These are phyloP conservation scores for Orthonychiurus folsomi DNA, from an alignment of 2,888 invertebrate genomes.

Conservation along the genomic window DNA sequence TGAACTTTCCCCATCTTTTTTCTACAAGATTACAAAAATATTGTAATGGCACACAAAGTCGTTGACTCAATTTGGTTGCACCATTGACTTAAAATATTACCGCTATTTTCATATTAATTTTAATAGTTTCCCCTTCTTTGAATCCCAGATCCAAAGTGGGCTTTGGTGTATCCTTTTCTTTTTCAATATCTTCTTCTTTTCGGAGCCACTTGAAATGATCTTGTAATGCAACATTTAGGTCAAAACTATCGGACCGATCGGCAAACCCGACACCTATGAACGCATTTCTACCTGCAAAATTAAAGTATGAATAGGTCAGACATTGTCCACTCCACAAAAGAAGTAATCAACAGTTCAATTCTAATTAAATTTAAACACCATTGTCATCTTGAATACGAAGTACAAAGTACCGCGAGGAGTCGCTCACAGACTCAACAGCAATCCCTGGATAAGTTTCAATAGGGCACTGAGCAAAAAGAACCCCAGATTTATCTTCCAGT, in stretches of 20 bases:
- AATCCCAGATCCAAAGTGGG: constrained; percentile 88
- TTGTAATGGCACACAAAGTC: neutral
- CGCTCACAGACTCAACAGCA: constrained; percentile 89
- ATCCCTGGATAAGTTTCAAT: constrained; percentile 91
- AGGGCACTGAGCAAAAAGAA: constrained; percentile 92
- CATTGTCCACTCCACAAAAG: no score
- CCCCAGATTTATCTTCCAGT: constrained; percentile 92
- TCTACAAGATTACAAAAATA: constrained; percentile 52
- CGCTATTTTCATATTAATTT: constrained; percentile 97
- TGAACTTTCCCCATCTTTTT: constrained; percentile 74
- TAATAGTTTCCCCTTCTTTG: constrained; percentile 98
- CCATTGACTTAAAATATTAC: no score
- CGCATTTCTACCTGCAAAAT: constrained; percentile 59
- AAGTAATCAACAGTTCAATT: neutral
- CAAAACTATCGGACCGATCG: constrained; percentile 96
- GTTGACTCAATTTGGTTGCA: constrained; percentile 6
- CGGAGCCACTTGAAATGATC: constrained; percentile 95
- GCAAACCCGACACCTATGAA: constrained; percentile 97
- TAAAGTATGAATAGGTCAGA: constrained; percentile 15
- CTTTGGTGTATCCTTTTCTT: constrained; percentile 54
- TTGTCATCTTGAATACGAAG: constrained; percentile 88
- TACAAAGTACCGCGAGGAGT: constrained; percentile 96
- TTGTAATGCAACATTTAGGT: constrained; percentile 94
- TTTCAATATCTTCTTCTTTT: constrained; percentile 65
- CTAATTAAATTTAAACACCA: constrained; percentile 50